Evolutionary conservation across 2,113 vertebrate genomes (phyloP).

Genomic region (Terrapene triunguis): DNA sequence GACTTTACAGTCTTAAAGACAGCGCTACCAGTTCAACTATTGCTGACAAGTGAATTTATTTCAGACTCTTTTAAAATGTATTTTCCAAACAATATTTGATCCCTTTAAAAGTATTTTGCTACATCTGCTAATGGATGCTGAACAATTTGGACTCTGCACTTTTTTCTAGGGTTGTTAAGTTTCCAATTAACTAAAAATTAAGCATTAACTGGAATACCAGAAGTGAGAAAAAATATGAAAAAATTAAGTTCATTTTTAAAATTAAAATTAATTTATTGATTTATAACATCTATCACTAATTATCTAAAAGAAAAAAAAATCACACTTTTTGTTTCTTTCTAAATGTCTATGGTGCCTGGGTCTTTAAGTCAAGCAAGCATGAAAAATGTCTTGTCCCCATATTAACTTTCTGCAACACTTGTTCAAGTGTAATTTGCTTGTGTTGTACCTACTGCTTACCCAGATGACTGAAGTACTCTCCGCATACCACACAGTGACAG

Average conservation of each 20-base stretch:
- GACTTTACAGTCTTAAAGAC: not conserved
- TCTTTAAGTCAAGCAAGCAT: conserved; percentile 55
- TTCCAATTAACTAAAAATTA: conserved; percentile 84
- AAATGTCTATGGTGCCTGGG: not conserved
- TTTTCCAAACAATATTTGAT: conserved; percentile 54
- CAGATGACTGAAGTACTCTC: conserved; percentile 57
- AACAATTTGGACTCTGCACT: conserved; percentile 78
- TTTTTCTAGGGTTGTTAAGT: conserved; percentile 74
- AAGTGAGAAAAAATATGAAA: conserved; percentile 42
- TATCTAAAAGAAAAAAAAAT: not conserved
- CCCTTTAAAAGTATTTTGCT: conserved; percentile 58
- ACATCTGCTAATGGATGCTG: conserved; percentile 55
- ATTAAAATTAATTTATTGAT: conserved; percentile 32
- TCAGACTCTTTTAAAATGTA: conserved; percentile 27
- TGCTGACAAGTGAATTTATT: conserved; percentile 48
- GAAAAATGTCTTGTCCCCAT: conserved; percentile 64
- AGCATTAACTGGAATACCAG: conserved; percentile 79
- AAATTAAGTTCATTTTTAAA: conserved; percentile 50
- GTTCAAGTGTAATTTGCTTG: conserved; percentile 63
- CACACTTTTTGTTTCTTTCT: conserved; percentile 18
- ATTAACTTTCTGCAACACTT: conserved; percentile 63
- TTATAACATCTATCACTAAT: not conserved
- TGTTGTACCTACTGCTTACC: conserved; percentile 69
- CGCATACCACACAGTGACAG: conserved; percentile 24
- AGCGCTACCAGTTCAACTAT: not conserved